These are phyloP conservation scores for Etheostoma cragini DNA, from an alignment of 2,113 vertebrate species.

Conservation along the genomic window DNA sequence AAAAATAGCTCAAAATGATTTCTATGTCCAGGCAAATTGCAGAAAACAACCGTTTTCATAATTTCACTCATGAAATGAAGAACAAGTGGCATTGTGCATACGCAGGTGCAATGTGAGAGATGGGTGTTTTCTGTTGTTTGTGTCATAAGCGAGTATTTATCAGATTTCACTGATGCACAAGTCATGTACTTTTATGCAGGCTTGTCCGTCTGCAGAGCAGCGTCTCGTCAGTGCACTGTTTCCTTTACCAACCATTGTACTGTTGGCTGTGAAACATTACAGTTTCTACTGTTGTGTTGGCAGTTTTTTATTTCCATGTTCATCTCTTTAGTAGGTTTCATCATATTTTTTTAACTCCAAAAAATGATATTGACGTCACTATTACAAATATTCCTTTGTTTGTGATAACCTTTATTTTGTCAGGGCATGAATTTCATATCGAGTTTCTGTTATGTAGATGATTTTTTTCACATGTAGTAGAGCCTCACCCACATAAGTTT, in stretches of 20 bases:
- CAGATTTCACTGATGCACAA: slow-evolving; percentile 24
- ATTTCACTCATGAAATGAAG: neutral
- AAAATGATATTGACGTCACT: neutral
- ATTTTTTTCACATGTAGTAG: slow-evolving; percentile 36
- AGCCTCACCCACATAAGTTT: slow-evolving; percentile 74
- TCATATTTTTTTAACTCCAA: slow-evolving; percentile 5
- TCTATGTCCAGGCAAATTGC: neutral
- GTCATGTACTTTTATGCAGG: slow-evolving; percentile 30
- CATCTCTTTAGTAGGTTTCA: neutral
- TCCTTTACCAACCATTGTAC: slow-evolving; percentile 20
- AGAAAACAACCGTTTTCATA: neutral
- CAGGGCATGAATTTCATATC: slow-evolving; percentile 32
- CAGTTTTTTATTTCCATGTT: neutral
- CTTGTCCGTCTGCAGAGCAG: slow-evolving; percentile 35
- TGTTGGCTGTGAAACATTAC: neutral
- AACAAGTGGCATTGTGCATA: neutral
- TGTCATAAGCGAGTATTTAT: neutral
- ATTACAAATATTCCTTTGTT: slow-evolving; percentile 43
- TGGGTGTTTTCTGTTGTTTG: neutral
- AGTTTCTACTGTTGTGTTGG: neutral
- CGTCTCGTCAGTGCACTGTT: slow-evolving; percentile 23
- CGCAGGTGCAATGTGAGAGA: slow-evolving; percentile 3
- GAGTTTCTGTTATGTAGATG: slow-evolving; percentile 12
- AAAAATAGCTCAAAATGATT: neutral
- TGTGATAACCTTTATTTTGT: slow-evolving; percentile 30